Percentiles rank a stretch among this genome's conserved stretches.
Evolutionary conservation across 1,140 invertebrate species (phyloP).

Genomic region (Drosophila azteca): DNA sequence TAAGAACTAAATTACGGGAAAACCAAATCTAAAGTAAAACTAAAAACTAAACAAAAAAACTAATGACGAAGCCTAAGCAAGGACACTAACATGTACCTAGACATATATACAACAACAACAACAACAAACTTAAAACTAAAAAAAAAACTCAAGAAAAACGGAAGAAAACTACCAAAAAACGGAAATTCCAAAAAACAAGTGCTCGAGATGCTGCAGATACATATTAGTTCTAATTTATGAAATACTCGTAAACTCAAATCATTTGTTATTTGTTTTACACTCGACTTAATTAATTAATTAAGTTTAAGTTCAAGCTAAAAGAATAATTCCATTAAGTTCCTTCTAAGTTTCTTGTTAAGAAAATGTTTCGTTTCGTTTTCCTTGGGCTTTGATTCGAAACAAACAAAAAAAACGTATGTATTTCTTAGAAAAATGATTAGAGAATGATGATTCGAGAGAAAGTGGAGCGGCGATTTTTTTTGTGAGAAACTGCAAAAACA

Average conservation of each 20-base stretch:
- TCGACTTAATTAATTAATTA: slow-evolving; percentile 21
- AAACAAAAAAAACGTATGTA: slow-evolving; percentile 5
- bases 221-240: slow-evolving; percentile 59
- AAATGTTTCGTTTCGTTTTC: slow-evolving; percentile 28
- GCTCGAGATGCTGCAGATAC: slow-evolving; percentile 72
- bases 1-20: slow-evolving; percentile 31
- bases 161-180: neutral
- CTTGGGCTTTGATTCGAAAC: slow-evolving; percentile 26
- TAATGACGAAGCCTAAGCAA: slow-evolving; percentile 71
- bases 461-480: slow-evolving; percentile 53
- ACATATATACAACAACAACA: slow-evolving; percentile 76
- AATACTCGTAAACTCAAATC: slow-evolving; percentile 23
- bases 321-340: slow-evolving; percentile 30
- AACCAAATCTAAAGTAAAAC: slow-evolving; percentile 56
- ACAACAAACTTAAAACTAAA: slow-evolving; percentile 37
- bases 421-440: slow-evolving; percentile 25
- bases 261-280: slow-evolving; percentile 48
- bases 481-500: slow-evolving; percentile 69
- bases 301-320: slow-evolving; percentile 27
- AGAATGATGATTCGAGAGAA: slow-evolving; percentile 29
- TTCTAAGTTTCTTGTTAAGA: slow-evolving; percentile 34
- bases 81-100: slow-evolving; percentile 81
- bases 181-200: slow-evolving; percentile 69
- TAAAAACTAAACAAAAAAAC: slow-evolving; percentile 5
- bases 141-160: slow-evolving; percentile 22